Conservation (phyloP, 2,888 invertebrate species). For the Clivina fossor region DNA sequence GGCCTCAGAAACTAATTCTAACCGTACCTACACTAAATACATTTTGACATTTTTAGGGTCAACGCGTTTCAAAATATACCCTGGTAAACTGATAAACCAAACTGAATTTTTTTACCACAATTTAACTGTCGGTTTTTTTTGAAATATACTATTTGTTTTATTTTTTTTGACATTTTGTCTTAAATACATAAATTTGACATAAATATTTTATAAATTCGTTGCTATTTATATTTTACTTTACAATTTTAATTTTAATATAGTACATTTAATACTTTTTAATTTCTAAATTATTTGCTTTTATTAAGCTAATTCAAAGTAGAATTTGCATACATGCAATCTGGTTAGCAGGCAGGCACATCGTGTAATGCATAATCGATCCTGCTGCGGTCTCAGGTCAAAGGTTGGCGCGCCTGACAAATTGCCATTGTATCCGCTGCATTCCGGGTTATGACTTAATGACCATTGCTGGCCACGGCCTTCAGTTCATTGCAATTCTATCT, state of each 20-base stretch:
- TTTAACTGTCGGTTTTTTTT: no score
- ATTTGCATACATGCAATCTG: neutral
- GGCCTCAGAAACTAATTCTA: no score
- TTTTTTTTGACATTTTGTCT: no score
- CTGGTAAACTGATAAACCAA: no score
- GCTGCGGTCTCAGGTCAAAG: constrained; percentile 14
- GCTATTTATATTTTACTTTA: neutral
- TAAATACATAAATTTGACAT: neutral
- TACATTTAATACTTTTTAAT: neutral
- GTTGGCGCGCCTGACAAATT: constrained; percentile 20
- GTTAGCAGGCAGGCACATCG: neutral
- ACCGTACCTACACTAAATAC: no score
- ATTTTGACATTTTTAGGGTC: no score
- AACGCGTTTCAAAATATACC: no score
- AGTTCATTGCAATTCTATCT: no score
- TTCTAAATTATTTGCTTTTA: neutral
- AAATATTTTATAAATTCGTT: neutral
- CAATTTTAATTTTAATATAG: neutral
- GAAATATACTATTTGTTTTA: no score
- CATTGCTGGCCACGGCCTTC: neutral
- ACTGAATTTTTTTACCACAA: no score
- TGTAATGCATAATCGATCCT: constrained; percentile 7
- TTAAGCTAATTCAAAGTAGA: neutral
- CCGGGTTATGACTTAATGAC: constrained; percentile 17
- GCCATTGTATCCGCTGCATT: constrained; percentile 17